Base-by-base conservation (phyloP, 2,113 vertebrate genomes). In the Myocastor coypus region DNA sequence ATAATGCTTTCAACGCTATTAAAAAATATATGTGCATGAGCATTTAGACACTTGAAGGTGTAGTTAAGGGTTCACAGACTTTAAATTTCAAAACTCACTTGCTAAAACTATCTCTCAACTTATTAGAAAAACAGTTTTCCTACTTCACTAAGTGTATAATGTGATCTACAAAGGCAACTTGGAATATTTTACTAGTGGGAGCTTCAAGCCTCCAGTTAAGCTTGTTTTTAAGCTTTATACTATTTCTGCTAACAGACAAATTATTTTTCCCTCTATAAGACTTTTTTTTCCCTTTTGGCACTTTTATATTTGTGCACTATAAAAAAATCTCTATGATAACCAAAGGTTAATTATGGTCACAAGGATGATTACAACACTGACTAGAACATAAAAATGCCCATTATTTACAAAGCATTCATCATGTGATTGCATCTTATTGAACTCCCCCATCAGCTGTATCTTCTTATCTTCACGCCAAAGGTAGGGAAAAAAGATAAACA, bases 11-110 rank as follows among this genome's bases (percentile, higher is more conserved):
- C 9, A 42, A 46, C 7, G 24, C 92, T 64, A 42, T 94, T 40
- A 40, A 94, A 82, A 84, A 91, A 86, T 92, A 81, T 32, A 88
- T 20, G 59, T 59, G 37, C 69, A 46, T 32, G 71, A 71, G 46
- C 20, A 61, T 80, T 16, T 19, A 84, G 73, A 24, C 13, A 40
- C 10, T 93, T 2, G 52, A 86, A 81, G 17, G 32, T 71, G n/a
- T 8, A 34, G 55, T 52, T 59, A 69, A 55, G 7, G 32, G 55
- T 87, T 6, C 68, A 37, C 24, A 26, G 86, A 87, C 22, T 94
- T 96, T 40, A 95, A 95, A 87, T 75, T 96, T 94, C 91, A 88
- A 57, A 95, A 87, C 2, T 42, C 17, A 82, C 14, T 0, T 78
- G 89, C 93, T 59, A 95, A 83, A 81, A 34, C 92, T 0, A 0